Evolutionary conservation across 1,140 invertebrate genomes (phyloP).

Genomic region (Bombus difficillimus): DNA sequence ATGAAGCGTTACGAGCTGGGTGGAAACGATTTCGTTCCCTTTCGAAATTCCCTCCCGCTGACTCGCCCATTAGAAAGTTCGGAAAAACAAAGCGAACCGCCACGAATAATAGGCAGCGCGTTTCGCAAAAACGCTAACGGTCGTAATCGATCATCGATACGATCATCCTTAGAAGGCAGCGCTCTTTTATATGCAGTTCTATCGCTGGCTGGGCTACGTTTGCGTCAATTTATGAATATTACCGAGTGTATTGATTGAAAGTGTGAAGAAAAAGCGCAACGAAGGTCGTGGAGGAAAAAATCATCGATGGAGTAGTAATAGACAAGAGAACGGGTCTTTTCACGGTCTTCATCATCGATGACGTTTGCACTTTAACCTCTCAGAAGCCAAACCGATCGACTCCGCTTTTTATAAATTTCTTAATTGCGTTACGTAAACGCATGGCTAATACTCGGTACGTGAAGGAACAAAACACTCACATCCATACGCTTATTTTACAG

Average conservation of each 20-base stretch:
- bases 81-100: neutral
- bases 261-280: neutral
- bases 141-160: neutral
- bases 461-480: neutral
- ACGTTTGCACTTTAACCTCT: neutral
- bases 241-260: neutral
- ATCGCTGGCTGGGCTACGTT: neutral
- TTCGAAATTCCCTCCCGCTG: slow-evolving; percentile 7
- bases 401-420: neutral
- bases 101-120: neutral
- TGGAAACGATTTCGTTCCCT: neutral
- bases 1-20: slow-evolving; percentile 3
- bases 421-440: neutral
- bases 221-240: slow-evolving; percentile 26
- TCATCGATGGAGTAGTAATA: neutral
- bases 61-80: slow-evolving; percentile 25
- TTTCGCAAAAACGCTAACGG: neutral
- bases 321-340: neutral
- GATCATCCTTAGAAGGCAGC: neutral
- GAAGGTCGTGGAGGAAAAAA: neutral
- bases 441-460: neutral
- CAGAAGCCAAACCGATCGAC: neutral
- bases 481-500: neutral
- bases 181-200: neutral
- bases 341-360: neutral